phyloP scores from a whole-genome alignment of 35 echinoderm and acorn worm genomes.

The Strongylocentrotus purpuratus region DNA sequence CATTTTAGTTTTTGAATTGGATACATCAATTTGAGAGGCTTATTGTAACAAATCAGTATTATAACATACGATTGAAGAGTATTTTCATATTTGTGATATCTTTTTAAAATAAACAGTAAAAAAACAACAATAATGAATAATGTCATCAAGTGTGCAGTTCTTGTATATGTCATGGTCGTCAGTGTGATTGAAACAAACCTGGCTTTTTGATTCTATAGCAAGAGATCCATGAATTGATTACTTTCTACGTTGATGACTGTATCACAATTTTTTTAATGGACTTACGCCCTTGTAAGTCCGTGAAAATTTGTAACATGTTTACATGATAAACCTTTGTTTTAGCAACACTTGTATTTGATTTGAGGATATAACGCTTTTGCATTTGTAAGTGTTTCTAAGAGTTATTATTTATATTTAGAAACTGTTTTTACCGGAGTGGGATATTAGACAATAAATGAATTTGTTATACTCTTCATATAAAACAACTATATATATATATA shows the following conservation, averaged over 20 bases:
- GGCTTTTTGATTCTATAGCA: too few species aligned
- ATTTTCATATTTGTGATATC: background rate
- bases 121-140: background rate
- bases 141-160: background rate
- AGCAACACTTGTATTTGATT: background rate
- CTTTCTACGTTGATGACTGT: too few species aligned
- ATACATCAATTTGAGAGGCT: background rate
- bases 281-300: background rate
- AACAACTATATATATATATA: background rate
- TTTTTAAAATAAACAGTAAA: background rate
- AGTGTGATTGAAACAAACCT: too few species aligned
- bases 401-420: too few species aligned
- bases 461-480: slow-evolving; percentile 3
- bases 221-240: too few species aligned
- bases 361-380: too few species aligned
- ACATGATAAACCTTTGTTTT: background rate
- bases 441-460: too few species aligned
- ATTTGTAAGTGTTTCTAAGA: too few species aligned
- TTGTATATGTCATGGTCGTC: background rate
- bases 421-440: too few species aligned
- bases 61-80: background rate
- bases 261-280: background rate
- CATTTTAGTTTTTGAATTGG: background rate
- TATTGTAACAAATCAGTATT: background rate
- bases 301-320: background rate